Evolutionary conservation across 2,797 vertebrate species (phyloP).

Genomic region (Thunnus albacares): DNA sequence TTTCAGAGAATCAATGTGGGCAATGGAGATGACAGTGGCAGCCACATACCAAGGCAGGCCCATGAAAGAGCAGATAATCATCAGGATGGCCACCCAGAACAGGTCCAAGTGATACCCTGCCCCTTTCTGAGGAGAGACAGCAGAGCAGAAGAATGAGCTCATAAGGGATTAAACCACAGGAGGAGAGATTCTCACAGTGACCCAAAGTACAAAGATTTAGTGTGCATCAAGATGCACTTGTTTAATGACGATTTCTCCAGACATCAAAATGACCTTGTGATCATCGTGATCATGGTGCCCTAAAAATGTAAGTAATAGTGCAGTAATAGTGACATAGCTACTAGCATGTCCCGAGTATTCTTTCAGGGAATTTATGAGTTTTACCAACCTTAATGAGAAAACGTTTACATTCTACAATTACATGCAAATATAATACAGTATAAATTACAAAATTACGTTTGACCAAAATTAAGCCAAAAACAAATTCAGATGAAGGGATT

Average conservation of each 20-base stretch:
- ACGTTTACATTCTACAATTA: neutral
- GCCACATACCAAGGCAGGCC: conserved; percentile 98
- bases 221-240: no score
- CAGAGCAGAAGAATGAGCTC: neutral
- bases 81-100: conserved; percentile 96
- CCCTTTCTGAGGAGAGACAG: conserved; percentile 91
- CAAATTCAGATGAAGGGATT: neutral
- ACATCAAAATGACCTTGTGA: no score
- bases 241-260: no score
- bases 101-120: conserved; percentile 98
- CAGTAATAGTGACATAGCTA: no score
- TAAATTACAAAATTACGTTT: no score
- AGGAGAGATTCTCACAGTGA: neutral
- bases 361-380: neutral
- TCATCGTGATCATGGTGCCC: neutral
- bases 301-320: neutral
- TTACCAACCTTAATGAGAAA: neutral
- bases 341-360: no score
- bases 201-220: neutral
- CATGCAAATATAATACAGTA: no score
- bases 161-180: neutral
- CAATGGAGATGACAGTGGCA: conserved; percentile 98
- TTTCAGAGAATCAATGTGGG: conserved; percentile 98
- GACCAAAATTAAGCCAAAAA: no score
- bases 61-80: conserved; percentile 97